These are phyloP conservation scores for Drosophila pallidifrons DNA, from an alignment of 1,140 invertebrate genomes.

Conservation along the genomic window DNA sequence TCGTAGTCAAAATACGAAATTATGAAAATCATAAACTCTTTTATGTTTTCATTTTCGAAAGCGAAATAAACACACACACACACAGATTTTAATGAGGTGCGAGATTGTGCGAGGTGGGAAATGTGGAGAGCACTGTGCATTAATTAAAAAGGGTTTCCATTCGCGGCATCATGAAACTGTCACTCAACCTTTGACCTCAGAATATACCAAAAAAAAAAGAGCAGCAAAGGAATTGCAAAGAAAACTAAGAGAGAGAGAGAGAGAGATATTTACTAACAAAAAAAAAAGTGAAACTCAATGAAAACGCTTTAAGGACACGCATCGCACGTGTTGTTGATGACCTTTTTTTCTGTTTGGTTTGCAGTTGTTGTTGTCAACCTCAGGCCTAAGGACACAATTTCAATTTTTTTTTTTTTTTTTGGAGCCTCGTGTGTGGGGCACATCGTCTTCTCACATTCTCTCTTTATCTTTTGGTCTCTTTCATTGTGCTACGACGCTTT, in stretches of 20 bases:
- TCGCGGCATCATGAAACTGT: slow-evolving; percentile 53
- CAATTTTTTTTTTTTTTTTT: slow-evolving; percentile 58
- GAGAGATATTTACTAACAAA: slow-evolving; percentile 45
- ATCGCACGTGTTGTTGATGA: slow-evolving; percentile 56
- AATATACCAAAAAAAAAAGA: slow-evolving; percentile 36
- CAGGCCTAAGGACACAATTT: slow-evolving; percentile 66
- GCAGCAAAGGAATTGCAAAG: slow-evolving; percentile 8
- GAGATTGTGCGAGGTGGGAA: slow-evolving; percentile 16
- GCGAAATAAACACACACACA: slow-evolving; percentile 54
- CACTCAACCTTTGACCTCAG: slow-evolving; percentile 65
- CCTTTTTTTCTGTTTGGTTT: slow-evolving; percentile 35
- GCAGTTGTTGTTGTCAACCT: slow-evolving; percentile 46
- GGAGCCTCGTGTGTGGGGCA: slow-evolving; percentile 42
- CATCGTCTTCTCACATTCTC: slow-evolving; percentile 18
- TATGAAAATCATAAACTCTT: slow-evolving; percentile 67
- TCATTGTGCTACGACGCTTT: slow-evolving; percentile 47
- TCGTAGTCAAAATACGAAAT: slow-evolving; percentile 28
- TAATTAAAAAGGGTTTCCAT: slow-evolving; percentile 78
- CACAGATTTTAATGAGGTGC: slow-evolving; percentile 75
- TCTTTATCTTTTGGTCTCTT: slow-evolving; percentile 33
- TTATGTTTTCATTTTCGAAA: slow-evolving; percentile 64
- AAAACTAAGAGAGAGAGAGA: slow-evolving; percentile 37
- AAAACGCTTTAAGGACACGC: slow-evolving; percentile 60
- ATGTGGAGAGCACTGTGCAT: slow-evolving; percentile 54
- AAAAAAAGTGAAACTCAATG: not conserved